Evolutionary conservation across 2,113 vertebrate species (phyloP), one percentile per base, ranked within the genome.

Genomic region (Amia ocellicauda): DNA sequence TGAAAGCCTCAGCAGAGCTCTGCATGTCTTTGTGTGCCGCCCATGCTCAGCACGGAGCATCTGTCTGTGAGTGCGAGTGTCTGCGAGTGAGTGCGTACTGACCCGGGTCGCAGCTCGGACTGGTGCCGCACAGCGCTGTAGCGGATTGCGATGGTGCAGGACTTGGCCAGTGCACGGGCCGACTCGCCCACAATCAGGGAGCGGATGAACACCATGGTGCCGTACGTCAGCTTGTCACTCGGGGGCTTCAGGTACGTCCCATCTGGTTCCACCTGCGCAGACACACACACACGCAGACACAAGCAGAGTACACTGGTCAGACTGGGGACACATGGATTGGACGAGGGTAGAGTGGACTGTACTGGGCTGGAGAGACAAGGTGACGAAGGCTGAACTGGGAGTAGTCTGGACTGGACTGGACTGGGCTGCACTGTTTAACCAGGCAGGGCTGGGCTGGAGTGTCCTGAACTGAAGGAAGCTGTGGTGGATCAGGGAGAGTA

Each of bases 171-270:
- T 2, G 74, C 74, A 0, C 65, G 78, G 23, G 90, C 92, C 0
- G 97, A 83, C 24, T 91, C 85, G 0, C 92, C 90, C 1, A 98
- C 95, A 0, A 99, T 94, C 69, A 93, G 71, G 16, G 95, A 92
- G 24, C 97, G 90, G 80, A 98, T 90, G 40, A 99, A 99, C 67
- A 99, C 96, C 97, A 99, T 99, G 70, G 97, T 99, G 63, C 96
- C 95, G 0, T 99, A 99, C 0, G 95, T 98, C 71, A 99, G 88
- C 77, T 98, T 99, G 79, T 92, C 86, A 71, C 87, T 98, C 2
- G 95, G 68, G 0, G 97, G 97, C 43, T 97, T 95, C 80, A 93
- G 68, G 0, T 99, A 99, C 0, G 89, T 92, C 28, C 97, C 97
- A 41, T 98, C 94, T 49, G 93, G 92, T 75, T 93, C 91, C 78